Conservation (phyloP, 1,140 invertebrate genomes). For the Drosophila funebris region DNA sequence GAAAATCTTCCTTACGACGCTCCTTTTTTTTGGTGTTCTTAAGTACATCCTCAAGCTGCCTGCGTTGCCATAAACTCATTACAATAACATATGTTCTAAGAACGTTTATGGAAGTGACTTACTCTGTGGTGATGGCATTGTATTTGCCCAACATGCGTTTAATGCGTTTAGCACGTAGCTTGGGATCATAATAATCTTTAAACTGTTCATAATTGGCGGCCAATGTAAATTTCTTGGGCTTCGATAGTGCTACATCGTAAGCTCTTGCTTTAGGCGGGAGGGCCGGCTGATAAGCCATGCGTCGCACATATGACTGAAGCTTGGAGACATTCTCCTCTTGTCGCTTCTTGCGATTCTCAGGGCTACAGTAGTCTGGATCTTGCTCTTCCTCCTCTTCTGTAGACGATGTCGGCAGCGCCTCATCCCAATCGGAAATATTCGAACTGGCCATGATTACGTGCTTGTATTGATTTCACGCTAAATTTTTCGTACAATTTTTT, state of each 20-base stretch:
- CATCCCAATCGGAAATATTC: constrained; percentile 73
- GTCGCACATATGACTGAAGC: constrained; percentile 63
- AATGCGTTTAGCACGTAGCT: constrained; percentile 61
- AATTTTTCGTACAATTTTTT: constrained; percentile 27
- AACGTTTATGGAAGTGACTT: constrained; percentile 18
- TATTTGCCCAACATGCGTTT: constrained; percentile 63
- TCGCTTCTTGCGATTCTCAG: constrained; percentile 48
- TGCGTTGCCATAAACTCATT: neutral
- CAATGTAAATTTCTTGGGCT: constrained; percentile 46
- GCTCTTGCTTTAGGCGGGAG: constrained; percentile 58
- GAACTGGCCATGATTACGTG: constrained; percentile 53
- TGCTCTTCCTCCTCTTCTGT: constrained; percentile 44
- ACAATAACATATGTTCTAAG: no score
- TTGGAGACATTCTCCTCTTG: constrained; percentile 58
- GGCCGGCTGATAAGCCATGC: constrained; percentile 73
- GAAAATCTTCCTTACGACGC: constrained; percentile 62
- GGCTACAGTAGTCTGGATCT: constrained; percentile 58
- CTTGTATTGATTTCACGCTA: neutral
- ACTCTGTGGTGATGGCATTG: constrained; percentile 74
- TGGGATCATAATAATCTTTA: constrained; percentile 60
- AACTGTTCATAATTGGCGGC: constrained; percentile 60
- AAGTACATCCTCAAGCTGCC: constrained; percentile 71
- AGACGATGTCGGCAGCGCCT: constrained; percentile 59
- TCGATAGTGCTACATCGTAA: constrained; percentile 53
- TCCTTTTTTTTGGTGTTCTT: constrained; percentile 70